These are phyloP conservation scores for Rhinolophus ferrumequinum DNA, from an alignment of 2,113 vertebrate species.

Conservation along the genomic window DNA sequence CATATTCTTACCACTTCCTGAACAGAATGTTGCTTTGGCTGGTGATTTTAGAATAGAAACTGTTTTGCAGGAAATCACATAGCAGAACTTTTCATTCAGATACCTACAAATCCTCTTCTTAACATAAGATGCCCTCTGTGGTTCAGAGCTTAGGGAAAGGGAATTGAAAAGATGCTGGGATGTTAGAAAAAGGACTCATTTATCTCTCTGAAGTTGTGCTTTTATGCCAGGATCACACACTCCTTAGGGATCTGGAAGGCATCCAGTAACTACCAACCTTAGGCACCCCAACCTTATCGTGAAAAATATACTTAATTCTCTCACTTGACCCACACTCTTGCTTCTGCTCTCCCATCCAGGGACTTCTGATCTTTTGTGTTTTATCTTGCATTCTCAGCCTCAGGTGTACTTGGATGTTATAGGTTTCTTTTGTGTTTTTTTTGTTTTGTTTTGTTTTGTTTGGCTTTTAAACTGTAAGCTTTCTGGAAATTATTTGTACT, in stretches of 20 bases:
- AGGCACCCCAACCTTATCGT: not conserved
- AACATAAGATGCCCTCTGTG: not conserved
- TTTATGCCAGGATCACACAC: not conserved
- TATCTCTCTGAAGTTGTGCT: not conserved
- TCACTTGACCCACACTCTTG: not conserved
- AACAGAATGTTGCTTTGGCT: slow-evolving; percentile 7
- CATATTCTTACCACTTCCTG: slow-evolving; percentile 37
- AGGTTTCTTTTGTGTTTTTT: not conserved
- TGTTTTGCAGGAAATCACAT: slow-evolving; percentile 26
- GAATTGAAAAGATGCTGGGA: slow-evolving; percentile 13
- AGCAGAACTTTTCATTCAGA: slow-evolving; percentile 12
- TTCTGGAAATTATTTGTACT: not conserved
- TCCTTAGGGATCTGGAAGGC: not conserved
- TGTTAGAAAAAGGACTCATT: slow-evolving; percentile 18
- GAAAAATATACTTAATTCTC: not conserved
- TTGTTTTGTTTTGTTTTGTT: not conserved
- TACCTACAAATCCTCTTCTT: slow-evolving; percentile 23
- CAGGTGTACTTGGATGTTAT: not conserved
- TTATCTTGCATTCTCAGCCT: not conserved
- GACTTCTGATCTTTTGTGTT: not conserved
- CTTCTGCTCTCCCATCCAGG: not conserved
- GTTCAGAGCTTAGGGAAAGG: not conserved
- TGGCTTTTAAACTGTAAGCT: not conserved
- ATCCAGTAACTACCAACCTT: not conserved
- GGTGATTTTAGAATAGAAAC: slow-evolving; percentile 11